phyloP scores from a whole-genome alignment of 2,113 vertebrate species.

The Erinaceus europaeus region DNA sequence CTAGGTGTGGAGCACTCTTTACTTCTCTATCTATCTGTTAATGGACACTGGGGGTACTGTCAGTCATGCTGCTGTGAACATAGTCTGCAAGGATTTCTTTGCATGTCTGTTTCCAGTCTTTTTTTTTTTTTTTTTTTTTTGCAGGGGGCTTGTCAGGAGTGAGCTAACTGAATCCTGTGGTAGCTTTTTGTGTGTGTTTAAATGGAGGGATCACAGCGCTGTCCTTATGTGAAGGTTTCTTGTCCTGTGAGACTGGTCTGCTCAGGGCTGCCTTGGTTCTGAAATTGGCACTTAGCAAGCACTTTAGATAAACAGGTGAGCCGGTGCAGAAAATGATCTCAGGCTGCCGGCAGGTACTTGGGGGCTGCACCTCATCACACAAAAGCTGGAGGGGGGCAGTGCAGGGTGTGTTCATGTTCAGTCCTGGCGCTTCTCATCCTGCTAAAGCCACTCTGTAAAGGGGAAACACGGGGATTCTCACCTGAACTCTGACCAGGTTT shows the following conservation, averaged over 20 bases:
- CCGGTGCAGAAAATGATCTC: background rate
- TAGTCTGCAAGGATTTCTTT: background rate
- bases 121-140: background rate
- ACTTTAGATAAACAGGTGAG: background rate
- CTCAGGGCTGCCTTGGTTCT: background rate
- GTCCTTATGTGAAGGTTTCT: background rate
- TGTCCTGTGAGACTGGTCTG: rapidly evolving
- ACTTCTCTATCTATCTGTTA: too few relatives aligned
- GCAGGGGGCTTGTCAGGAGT: too few relatives aligned
- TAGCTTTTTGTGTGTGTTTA: too few relatives aligned
- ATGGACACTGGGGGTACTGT: background rate
- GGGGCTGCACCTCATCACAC: background rate
- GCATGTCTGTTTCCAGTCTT: too few relatives aligned
- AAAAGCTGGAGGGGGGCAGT: background rate
- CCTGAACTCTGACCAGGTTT: background rate
- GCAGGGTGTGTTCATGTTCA: background rate
- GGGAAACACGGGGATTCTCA: background rate
- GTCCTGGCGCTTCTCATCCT: background rate
- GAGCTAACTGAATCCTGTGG: too few relatives aligned
- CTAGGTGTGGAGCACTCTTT: too few relatives aligned
- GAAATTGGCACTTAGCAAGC: background rate
- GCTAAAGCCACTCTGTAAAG: background rate
- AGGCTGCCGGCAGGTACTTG: rapidly evolving
- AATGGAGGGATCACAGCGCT: background rate
- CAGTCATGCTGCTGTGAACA: background rate